These are phyloP conservation scores for Crocallis elinguaria DNA, from an alignment of 2,888 invertebrate genomes.

Conservation along the genomic window DNA sequence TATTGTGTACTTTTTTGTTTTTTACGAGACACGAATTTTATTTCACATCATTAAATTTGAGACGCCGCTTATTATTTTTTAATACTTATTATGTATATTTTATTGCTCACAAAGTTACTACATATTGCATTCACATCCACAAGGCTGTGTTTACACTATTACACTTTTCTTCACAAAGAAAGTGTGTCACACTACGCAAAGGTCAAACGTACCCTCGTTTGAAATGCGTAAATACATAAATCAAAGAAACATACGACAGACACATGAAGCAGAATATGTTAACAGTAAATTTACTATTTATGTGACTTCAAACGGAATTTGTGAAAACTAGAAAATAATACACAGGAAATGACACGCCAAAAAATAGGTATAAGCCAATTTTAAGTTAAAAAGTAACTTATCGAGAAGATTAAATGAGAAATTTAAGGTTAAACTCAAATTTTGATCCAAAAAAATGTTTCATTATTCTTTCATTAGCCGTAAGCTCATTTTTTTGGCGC, in stretches of 20 bases:
- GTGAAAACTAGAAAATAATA: background rate
- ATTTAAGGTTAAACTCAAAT: slow-evolving; percentile 35
- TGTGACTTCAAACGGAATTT: slow-evolving; percentile 12
- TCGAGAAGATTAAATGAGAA: background rate
- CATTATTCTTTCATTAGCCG: slow-evolving; percentile 51
- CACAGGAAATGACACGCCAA: background rate
- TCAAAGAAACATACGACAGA: background rate
- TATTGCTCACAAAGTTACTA: too few relatives aligned
- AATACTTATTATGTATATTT: too few relatives aligned
- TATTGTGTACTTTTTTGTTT: too few relatives aligned
- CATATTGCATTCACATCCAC: too few relatives aligned
- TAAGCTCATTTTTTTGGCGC: slow-evolving; percentile 47
- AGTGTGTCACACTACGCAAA: too few relatives aligned
- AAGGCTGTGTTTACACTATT: too few relatives aligned
- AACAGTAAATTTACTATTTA: background rate
- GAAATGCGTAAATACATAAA: background rate
- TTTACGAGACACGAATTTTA: too few relatives aligned
- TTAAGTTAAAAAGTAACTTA: background rate
- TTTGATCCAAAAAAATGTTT: slow-evolving; percentile 41
- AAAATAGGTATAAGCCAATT: background rate
- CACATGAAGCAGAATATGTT: slow-evolving; percentile 5
- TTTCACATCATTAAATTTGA: too few relatives aligned
- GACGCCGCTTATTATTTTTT: too few relatives aligned
- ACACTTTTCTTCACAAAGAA: too few relatives aligned
- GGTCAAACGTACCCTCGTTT: background rate